Conservation (phyloP, 2,888 invertebrate genomes). For the Kryphioiulus occultus region DNA sequence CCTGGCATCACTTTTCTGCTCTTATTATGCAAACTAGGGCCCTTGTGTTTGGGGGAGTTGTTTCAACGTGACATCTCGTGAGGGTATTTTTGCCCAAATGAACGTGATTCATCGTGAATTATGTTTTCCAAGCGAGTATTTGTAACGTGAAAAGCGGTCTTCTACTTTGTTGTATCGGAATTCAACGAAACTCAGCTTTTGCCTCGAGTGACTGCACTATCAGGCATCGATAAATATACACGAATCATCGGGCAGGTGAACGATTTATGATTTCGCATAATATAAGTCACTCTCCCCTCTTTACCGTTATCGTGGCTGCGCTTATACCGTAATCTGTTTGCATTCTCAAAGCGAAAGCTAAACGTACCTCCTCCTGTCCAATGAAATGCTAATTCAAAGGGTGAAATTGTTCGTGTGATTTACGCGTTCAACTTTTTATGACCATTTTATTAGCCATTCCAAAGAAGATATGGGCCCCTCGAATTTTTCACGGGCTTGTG, state of each 20-base stretch:
- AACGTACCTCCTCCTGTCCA: not conserved
- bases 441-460: not conserved
- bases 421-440: not conserved
- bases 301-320: not conserved
- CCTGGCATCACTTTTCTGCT: not conserved
- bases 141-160: constrained; percentile 3
- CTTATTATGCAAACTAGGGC: not conserved
- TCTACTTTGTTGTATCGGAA: not conserved
- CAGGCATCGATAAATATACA: not conserved
- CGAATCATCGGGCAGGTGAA: not conserved
- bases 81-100: constrained; percentile 1
- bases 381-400: not conserved
- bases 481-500: not conserved
- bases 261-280: not conserved
- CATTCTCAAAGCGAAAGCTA: not conserved
- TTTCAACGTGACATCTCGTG: not conserved
- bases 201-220: constrained; percentile 7
- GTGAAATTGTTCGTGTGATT: not conserved
- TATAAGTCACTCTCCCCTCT: constrained; percentile 23
- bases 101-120: constrained; percentile 15
- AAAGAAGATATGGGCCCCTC: not conserved
- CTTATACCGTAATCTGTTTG: not conserved
- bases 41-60: not conserved
- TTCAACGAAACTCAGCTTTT: not conserved
- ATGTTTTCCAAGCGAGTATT: not conserved